phyloP scores from a whole-genome alignment of 1,140 invertebrate species.

The Stegodyphus mimosarum region DNA sequence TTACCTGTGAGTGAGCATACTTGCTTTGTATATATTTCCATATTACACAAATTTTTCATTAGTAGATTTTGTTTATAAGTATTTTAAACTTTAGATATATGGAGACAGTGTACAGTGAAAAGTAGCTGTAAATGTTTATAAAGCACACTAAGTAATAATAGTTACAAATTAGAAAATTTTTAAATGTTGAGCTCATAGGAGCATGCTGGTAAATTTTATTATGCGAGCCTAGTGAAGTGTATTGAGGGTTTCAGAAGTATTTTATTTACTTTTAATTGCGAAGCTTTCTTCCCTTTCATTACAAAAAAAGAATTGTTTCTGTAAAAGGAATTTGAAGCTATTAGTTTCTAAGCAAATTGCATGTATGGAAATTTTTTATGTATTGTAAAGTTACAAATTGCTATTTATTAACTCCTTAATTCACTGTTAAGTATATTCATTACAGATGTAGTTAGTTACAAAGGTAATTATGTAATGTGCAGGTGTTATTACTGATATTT shows the following conservation, averaged over 20 bases:
- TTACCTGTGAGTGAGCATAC: conserved; percentile 17
- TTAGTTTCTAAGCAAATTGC: not conserved
- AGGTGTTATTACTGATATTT: too few relatives aligned
- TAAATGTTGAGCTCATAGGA: conserved; percentile 24
- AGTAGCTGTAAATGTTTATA: conserved; percentile 56
- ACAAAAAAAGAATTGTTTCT: not conserved
- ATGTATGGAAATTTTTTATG: not conserved
- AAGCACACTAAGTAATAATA: conserved; percentile 27
- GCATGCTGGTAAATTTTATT: conserved; percentile 6
- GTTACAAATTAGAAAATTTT: conserved; percentile 23
- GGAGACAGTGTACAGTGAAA: conserved; percentile 34
- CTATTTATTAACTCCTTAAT: not conserved
- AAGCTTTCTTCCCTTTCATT: not conserved
- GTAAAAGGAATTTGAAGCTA: not conserved
- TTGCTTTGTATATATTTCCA: conserved; percentile 54
- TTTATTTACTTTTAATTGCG: not conserved
- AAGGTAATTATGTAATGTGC: too few relatives aligned
- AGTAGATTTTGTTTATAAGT: conserved; percentile 49
- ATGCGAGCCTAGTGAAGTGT: not conserved
- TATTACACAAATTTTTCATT: conserved; percentile 41
- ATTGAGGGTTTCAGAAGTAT: not conserved
- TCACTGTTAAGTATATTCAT: not conserved
- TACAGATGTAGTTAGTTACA: too few relatives aligned
- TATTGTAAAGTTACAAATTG: too few relatives aligned
- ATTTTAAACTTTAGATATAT: conserved; percentile 30